Conservation (phyloP, 1,140 invertebrate genomes). For the Ooceraea biroi region DNA sequence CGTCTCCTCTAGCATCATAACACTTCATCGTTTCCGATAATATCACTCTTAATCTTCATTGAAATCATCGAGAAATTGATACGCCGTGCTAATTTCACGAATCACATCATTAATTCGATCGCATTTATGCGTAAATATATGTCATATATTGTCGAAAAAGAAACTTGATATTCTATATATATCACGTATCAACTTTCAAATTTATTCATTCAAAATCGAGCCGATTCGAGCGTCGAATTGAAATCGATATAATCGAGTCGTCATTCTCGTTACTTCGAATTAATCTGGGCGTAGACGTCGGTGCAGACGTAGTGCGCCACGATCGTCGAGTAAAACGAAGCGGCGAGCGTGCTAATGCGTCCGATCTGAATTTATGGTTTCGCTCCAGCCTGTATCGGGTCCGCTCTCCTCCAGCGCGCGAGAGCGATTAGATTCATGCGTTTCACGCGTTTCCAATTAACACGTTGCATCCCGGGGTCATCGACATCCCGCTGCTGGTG, state of each 20-base stretch:
- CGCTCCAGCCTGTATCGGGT: slow-evolving; percentile 56
- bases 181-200: too few relatives aligned
- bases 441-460: slow-evolving; percentile 76
- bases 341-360: slow-evolving; percentile 71
- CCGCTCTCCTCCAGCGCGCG: slow-evolving; percentile 50
- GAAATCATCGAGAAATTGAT: too few relatives aligned
- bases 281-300: slow-evolving; percentile 7
- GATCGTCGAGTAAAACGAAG: slow-evolving; percentile 40
- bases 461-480: slow-evolving; percentile 54
- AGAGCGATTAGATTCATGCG: slow-evolving; percentile 75
- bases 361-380: slow-evolving; percentile 76
- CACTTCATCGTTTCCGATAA: not conserved
- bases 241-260: not conserved
- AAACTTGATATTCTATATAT: too few relatives aligned
- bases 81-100: too few relatives aligned
- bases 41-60: not conserved
- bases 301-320: not conserved
- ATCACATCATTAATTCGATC: too few relatives aligned
- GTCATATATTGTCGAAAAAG: too few relatives aligned
- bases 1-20: not conserved
- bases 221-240: slow-evolving; percentile 10
- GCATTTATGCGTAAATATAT: too few relatives aligned
- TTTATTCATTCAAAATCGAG: too few relatives aligned
- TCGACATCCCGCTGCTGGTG: slow-evolving; percentile 17
- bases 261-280: slow-evolving; percentile 48